Percentiles rank a stretch among this genome's conserved stretches.
Evolutionary conservation across 2,888 invertebrate species (phyloP).

Genomic region (Latrodectus elegans): DNA sequence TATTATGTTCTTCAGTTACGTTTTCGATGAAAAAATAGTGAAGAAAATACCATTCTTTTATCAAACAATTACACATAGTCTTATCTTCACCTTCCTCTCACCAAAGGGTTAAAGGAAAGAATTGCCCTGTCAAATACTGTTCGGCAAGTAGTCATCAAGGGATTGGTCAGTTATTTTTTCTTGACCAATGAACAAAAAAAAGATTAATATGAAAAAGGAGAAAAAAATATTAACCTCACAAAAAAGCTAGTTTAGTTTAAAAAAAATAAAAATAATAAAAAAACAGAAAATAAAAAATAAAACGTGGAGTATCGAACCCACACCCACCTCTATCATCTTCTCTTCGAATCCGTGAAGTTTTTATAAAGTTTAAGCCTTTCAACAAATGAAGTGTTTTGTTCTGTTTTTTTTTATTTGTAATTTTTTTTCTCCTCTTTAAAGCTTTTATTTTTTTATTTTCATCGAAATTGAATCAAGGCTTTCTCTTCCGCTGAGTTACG

Average conservation of each 20-base stretch:
- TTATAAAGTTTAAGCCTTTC: conserved; percentile 35
- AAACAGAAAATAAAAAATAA: not conserved
- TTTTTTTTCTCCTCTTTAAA: not conserved
- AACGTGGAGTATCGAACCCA: not conserved
- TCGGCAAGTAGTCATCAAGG: too few relatives aligned
- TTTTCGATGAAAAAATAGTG: too few relatives aligned
- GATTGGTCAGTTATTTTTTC: too few relatives aligned
- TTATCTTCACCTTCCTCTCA: too few relatives aligned
- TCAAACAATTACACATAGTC: too few relatives aligned
- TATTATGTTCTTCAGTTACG: too few relatives aligned
- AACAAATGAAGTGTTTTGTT: conserved; percentile 27
- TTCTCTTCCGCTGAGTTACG: conserved; percentile 24
- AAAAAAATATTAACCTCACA: not conserved
- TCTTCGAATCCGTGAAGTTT: conserved; percentile 6
- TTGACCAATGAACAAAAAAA: not conserved
- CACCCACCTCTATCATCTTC: not conserved
- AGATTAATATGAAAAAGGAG: not conserved
- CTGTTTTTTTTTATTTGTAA: not conserved
- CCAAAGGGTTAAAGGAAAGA: too few relatives aligned
- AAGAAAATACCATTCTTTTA: too few relatives aligned
- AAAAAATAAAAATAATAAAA: not conserved
- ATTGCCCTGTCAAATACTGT: too few relatives aligned
- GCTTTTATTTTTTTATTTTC: not conserved
- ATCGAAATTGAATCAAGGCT: not conserved
- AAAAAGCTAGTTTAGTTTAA: not conserved